Evolutionary conservation across 2,888 invertebrate genomes (phyloP), one percentile per base, ranked within the genome.

Genomic region (Monopis laevigella): DNA sequence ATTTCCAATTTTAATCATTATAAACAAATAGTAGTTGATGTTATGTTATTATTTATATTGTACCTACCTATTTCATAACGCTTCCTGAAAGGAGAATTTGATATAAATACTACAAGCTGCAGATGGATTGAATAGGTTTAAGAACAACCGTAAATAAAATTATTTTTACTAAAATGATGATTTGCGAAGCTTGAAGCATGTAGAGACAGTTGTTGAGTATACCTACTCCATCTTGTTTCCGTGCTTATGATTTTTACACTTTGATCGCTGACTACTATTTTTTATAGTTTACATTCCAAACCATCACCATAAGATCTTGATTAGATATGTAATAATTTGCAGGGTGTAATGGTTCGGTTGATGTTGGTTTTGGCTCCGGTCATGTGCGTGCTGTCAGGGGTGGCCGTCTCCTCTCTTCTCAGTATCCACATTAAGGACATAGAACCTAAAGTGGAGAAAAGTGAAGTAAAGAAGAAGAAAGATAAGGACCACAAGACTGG

Each of bases 311-410:
- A n/a, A n/a, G n/a, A n/a, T n/a, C n/a, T n/a, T n/a, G n/a, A n/a
- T n/a, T n/a, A n/a, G n/a, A n/a, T n/a, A n/a, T n/a, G n/a, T n/a
- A n/a, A n/a, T n/a, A n/a, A 17, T 40, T 21, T 59, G 12, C 65
- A 94, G 94, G 97, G 98, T 48, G 98, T 98, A 32, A 98, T 98
- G 98, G 98, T 98, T 17, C 96, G 98, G 74, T 82, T 98, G 38
- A 98, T 98, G 97, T 78, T 98, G 60, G 98, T 98, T 1, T 82
- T 99, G 47, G 97, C 98, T 0, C 98, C 98, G 0, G 96, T 98
- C 0, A 98, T 98, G 96, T 98, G 98, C 61, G 93, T 99, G 46
- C 84, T 99, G 39, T 94, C 96, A 0, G 98, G 97, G 38, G 96
- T 99, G 39, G 96, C 96, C 1, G 90, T 96, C 3, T 96, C 96